A percentile compares a stretch with the other conserved stretches of the same genome.
phyloP scores from a whole-genome alignment of 2,113 vertebrate genomes.

The Cottus gobio region DNA sequence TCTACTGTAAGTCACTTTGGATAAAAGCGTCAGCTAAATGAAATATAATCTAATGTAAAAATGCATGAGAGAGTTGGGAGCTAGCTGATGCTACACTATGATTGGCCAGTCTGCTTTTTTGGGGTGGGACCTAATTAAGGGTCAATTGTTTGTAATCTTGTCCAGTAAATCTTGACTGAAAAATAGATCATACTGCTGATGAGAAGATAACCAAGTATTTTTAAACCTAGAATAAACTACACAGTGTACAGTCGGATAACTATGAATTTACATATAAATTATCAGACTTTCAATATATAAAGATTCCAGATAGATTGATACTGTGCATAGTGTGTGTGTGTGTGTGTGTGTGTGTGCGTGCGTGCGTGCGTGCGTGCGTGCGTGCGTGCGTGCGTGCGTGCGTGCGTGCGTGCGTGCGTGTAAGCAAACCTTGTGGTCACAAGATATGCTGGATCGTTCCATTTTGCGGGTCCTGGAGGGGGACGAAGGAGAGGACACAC shows the following conservation, averaged over 20 bases:
- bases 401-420: neutral
- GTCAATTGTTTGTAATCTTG: neutral
- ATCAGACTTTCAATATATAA: neutral
- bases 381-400: too few relatives aligned
- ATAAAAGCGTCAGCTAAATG: too few relatives aligned
- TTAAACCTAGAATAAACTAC: neutral
- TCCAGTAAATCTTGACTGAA: neutral
- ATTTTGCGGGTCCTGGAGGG: slow-evolving; percentile 77
- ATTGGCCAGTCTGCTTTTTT: too few relatives aligned
- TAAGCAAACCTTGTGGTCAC: slow-evolving; percentile 76
- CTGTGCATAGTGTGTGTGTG: neutral
- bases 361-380: neutral
- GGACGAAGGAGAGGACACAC: slow-evolving; percentile 76
- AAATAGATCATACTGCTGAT: too few relatives aligned
- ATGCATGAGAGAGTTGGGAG: too few relatives aligned
- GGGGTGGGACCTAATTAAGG: too few relatives aligned
- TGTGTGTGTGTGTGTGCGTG: neutral
- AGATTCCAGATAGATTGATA: neutral
- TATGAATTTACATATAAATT: neutral
- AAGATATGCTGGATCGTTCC: slow-evolving; percentile 76
- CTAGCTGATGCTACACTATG: too few relatives aligned
- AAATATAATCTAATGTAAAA: too few relatives aligned
- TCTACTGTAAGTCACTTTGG: too few relatives aligned
- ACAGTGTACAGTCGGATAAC: neutral
- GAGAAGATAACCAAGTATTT: neutral